Evolutionary conservation across 2,113 vertebrate genomes (phyloP).

Genomic region (Entelurus aequoreus): DNA sequence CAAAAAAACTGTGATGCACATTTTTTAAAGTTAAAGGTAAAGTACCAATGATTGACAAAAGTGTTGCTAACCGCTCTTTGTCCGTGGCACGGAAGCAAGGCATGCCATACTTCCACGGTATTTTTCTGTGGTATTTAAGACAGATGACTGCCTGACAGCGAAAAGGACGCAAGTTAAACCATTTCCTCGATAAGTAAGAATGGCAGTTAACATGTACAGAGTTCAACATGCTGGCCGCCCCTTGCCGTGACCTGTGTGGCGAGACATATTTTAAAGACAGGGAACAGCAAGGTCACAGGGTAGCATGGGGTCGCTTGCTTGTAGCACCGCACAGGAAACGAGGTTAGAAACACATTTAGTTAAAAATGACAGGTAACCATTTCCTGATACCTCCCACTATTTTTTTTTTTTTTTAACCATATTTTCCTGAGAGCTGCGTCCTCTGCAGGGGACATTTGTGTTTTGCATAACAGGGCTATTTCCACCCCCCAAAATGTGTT

Average conservation of each 20-base stretch:
- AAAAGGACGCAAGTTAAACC: constrained; percentile 4
- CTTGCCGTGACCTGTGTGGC: constrained; percentile 8
- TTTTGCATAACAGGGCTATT: no score
- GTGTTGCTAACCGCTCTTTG: no score
- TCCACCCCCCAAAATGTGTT: no score
- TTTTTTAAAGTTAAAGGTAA: no score
- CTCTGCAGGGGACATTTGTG: no score
- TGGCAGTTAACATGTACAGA: constrained; percentile 6
- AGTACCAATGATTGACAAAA: no score
- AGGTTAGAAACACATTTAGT: constrained; percentile 73
- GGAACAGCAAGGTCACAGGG: constrained; percentile 74
- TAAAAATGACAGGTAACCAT: constrained; percentile 62
- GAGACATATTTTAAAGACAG: constrained; percentile 31
- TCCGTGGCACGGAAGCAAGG: no score
- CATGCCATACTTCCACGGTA: no score
- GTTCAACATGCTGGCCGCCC: constrained; percentile 10
- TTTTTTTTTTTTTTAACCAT: not conserved
- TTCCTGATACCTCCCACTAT: constrained; percentile 20
- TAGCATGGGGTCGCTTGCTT: constrained; percentile 73
- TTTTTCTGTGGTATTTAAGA: not conserved
- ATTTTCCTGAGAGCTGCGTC: not conserved
- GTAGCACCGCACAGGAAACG: constrained; percentile 53
- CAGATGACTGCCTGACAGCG: not conserved
- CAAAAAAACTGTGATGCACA: no score
- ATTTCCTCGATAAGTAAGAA: not conserved